A percentile compares a stretch with the other conserved stretches of the same genome.
These are phyloP conservation scores for Pecten maximus DNA, from an alignment of 2,888 invertebrate species.

Conservation along the genomic window DNA sequence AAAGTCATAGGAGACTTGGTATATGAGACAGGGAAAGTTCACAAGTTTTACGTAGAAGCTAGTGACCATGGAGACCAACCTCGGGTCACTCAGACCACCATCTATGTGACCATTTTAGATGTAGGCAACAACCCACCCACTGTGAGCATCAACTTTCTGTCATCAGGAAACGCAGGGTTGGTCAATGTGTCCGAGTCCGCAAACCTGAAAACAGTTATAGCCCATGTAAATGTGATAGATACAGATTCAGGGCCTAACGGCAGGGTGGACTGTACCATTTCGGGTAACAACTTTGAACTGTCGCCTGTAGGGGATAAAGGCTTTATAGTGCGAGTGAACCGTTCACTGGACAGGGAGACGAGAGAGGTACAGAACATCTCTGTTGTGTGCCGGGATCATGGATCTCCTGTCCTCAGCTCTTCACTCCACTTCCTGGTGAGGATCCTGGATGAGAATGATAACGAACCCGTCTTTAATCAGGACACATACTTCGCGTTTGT, in stretches of 20 bases:
- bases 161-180: constrained; percentile 58
- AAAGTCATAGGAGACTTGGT: constrained; percentile 67
- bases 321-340: constrained; percentile 67
- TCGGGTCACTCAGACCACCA: constrained; percentile 64
- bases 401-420: constrained; percentile 60
- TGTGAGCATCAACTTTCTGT: constrained; percentile 70
- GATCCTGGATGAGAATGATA: constrained; percentile 94
- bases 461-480: constrained; percentile 90
- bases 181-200: constrained; percentile 68
- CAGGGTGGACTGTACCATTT: constrained; percentile 65
- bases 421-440: constrained; percentile 62
- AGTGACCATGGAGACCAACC: constrained; percentile 72
- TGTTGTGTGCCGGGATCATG: constrained; percentile 66
- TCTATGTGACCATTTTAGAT: constrained; percentile 86
- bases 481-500: constrained; percentile 81
- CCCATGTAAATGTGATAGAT: constrained; percentile 71
- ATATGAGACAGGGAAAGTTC: constrained; percentile 63
- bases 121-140: constrained; percentile 97
- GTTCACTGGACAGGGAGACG: constrained; percentile 62
- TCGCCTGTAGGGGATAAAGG: constrained; percentile 68
- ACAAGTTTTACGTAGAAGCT: constrained; percentile 69
- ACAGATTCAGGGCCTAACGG: constrained; percentile 75
- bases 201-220: constrained; percentile 68
- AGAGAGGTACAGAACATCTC: constrained; percentile 60
- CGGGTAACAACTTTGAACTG: constrained; percentile 63